Evolutionary conservation across 2,797 vertebrate species (phyloP), one percentile per base, ranked within the genome.

Genomic region (Lepilemur septentrionalis): DNA sequence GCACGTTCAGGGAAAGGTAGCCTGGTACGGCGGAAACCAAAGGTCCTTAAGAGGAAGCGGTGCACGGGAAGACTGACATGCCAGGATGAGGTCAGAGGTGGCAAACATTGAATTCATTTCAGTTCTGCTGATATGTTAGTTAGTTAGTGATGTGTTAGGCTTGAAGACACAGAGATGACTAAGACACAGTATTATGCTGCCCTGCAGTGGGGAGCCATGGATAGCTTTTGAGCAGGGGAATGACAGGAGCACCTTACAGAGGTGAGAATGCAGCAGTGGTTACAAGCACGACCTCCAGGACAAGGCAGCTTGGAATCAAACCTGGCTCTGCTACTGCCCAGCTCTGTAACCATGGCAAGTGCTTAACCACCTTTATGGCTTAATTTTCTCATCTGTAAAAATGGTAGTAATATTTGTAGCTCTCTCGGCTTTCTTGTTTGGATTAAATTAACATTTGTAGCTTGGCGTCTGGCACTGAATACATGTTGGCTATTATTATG

Each of bases 311-410:
- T n/a, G 23, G 28, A 30, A 57, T 43, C 48, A 57, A 59, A 69
- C 41, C 13, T 57, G 25, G 28, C 89, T 48, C 30, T 61, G 32
- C 35, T 69, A 20, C 7, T 43, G 25, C 23, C 8, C 43, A 38
- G 43, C 5, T 85, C 41, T 61, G 63, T 75, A 48, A 67, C 41
- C 20, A 17, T 2, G 6, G 84, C 73, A 48, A 70, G n/a, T 50
- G 55, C 70, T 72, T 59, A 67, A 52, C n/a, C 4, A 15, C 23
- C 14, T 55, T 41, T 61, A 50, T n/a, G 48, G 32, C 25, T 81
- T 94, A 82, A 25, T 50, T 80, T 96, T 75, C 61, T 84, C 6
- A 9, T 13, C 9, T 43, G 14, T 48, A 69, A 73, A 50, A 46
- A 79, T 63, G 41, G 43, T 46, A n/a, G 35, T 46, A 52, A 41